A percentile compares a stretch with the other conserved stretches of the same genome.
phyloP scores from a whole-genome alignment of 2,113 vertebrate genomes.

The Odobenus rosmarus region DNA sequence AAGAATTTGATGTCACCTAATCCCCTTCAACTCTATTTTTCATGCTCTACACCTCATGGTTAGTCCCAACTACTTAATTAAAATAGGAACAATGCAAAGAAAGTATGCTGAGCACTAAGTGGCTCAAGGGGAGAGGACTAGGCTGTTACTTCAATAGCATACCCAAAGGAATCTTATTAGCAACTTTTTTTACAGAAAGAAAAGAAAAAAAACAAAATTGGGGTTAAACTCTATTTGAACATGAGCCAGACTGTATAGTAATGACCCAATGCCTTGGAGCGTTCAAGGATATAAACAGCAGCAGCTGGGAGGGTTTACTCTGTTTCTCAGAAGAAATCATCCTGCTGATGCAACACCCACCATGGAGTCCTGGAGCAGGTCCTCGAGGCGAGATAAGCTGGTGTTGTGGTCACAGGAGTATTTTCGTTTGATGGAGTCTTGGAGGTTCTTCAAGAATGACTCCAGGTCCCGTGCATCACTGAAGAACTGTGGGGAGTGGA shows the following conservation, averaged over 20 bases:
- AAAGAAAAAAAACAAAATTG: conserved; percentile 5
- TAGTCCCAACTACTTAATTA: neutral
- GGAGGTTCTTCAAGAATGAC: conserved; percentile 93
- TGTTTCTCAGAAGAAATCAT: conserved; percentile 63
- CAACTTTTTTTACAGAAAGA: conserved; percentile 46
- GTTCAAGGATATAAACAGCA: conserved; percentile 70
- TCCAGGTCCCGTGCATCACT: conserved; percentile 94
- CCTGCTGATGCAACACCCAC: conserved; percentile 85
- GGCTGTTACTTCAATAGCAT: neutral
- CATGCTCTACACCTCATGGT: neutral
- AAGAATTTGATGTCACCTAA: neutral
- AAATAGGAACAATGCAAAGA: neutral
- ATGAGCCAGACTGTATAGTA: neutral
- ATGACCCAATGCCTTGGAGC: neutral
- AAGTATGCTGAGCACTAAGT: neutral
- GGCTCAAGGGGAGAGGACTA: neutral
- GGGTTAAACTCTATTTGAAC: conserved; percentile 13
- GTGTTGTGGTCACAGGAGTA: conserved; percentile 96
- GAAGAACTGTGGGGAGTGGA: conserved; percentile 89
- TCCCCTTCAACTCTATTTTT: neutral
- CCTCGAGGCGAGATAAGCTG: conserved; percentile 94
- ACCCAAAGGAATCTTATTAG: conserved; percentile 21
- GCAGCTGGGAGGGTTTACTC: conserved; percentile 50
- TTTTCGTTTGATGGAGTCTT: conserved; percentile 97
- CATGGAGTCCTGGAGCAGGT: conserved; percentile 99